Percentiles rank a stretch among this genome's conserved stretches.
Evolutionary conservation across 1,140 invertebrate genomes (phyloP).

Genomic region (Drosophila virilis): DNA sequence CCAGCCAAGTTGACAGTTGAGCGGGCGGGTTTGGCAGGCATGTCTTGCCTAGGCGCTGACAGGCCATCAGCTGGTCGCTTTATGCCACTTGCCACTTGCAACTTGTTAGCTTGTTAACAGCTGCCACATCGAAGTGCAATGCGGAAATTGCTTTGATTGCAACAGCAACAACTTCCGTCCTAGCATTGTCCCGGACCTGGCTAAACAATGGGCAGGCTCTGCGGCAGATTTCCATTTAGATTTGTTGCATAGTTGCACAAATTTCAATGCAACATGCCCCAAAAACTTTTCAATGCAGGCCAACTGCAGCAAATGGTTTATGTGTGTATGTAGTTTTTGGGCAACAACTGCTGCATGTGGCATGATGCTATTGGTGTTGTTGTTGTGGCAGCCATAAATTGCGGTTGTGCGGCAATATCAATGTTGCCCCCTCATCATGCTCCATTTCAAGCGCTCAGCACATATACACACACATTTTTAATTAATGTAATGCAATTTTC

Average conservation of each 20-base stretch:
- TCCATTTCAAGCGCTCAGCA: slow-evolving; percentile 13
- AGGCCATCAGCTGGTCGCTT: slow-evolving; percentile 17
- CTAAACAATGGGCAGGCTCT: slow-evolving; percentile 19
- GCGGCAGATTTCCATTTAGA: slow-evolving; percentile 16
- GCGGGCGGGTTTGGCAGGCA: too few species aligned
- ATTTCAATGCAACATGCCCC: slow-evolving; percentile 4
- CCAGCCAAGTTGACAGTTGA: neutral
- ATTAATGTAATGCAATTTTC: slow-evolving; percentile 26
- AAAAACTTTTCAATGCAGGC: slow-evolving; percentile 2
- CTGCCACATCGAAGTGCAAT: slow-evolving; percentile 40
- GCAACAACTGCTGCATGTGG: slow-evolving; percentile 5
- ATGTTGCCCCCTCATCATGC: slow-evolving; percentile 13
- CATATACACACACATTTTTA: slow-evolving; percentile 18
- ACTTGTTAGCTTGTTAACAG: slow-evolving; percentile 42
- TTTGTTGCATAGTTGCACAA: slow-evolving; percentile 11
- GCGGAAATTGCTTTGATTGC: slow-evolving; percentile 54
- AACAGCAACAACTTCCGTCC: slow-evolving; percentile 36
- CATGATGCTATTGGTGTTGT: neutral
- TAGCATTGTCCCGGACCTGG: slow-evolving; percentile 2
- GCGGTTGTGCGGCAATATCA: neutral
- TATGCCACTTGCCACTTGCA: slow-evolving; percentile 34
- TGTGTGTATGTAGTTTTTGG: neutral
- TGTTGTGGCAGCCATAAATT: slow-evolving; percentile 13
- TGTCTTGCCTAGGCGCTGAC: neutral
- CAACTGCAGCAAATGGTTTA: neutral